A percentile compares a stretch with the other conserved stretches of the same genome.
These are phyloP conservation scores for Deroplatys truncata DNA, from an alignment of 2,888 invertebrate genomes.

Conservation along the genomic window DNA sequence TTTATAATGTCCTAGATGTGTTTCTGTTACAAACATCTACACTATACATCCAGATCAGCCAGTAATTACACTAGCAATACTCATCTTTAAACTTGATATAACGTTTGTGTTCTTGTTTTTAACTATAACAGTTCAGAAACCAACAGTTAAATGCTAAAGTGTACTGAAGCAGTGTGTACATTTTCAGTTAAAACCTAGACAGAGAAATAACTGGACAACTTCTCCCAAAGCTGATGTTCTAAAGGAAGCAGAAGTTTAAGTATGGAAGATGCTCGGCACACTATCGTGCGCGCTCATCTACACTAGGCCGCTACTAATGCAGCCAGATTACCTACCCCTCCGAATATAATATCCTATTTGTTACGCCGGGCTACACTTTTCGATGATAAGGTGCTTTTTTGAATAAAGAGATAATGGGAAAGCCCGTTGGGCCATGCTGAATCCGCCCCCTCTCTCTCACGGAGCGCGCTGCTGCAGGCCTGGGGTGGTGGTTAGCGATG, in stretches of 20 bases:
- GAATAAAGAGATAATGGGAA: slow-evolving; percentile 29
- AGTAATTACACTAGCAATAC: too few species aligned
- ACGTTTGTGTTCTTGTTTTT: too few species aligned
- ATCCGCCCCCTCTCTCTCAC: neutral
- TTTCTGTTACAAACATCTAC: too few species aligned
- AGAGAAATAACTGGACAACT: neutral
- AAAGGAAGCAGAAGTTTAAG: neutral
- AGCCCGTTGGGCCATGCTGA: slow-evolving; percentile 24
- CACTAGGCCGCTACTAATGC: slow-evolving; percentile 5
- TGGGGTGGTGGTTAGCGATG: neutral
- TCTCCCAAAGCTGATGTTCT: neutral
- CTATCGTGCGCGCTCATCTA: neutral
- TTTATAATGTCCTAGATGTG: too few species aligned
- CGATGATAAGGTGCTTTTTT: slow-evolving; percentile 28
- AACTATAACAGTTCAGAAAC: too few species aligned
- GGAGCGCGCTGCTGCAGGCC: neutral
- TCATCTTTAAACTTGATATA: too few species aligned
- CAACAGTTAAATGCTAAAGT: too few species aligned
- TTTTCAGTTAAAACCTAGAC: neutral
- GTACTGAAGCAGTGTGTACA: too few species aligned
- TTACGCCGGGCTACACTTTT: slow-evolving; percentile 24
- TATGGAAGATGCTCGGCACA: neutral
- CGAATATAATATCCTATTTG: slow-evolving; percentile 29
- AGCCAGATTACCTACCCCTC: slow-evolving; percentile 19
- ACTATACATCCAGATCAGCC: too few species aligned